phyloP scores from a whole-genome alignment of 2,888 invertebrate genomes.

The Caenorhabditis afra region DNA sequence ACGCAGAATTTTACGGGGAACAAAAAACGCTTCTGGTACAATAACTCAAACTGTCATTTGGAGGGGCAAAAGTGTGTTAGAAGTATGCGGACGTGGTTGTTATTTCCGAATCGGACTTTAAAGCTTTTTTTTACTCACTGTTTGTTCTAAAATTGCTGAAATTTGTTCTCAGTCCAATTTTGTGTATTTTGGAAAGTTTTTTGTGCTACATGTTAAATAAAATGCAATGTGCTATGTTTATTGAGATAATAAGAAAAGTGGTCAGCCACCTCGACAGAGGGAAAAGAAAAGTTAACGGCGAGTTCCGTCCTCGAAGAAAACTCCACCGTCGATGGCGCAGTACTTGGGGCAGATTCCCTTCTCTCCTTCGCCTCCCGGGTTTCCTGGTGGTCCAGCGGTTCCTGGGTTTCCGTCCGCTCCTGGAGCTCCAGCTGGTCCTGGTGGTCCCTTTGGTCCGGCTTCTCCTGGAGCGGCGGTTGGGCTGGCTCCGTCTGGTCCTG shows the following conservation, averaged over 20 bases:
- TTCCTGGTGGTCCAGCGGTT: slow-evolving; percentile 63
- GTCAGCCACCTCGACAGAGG: neutral
- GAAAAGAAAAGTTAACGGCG: slow-evolving; percentile 39
- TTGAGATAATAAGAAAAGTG: slow-evolving; percentile 21
- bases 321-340: slow-evolving; percentile 67
- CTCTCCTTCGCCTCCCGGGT: slow-evolving; percentile 36
- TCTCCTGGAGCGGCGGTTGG: slow-evolving; percentile 55
- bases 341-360: slow-evolving; percentile 57
- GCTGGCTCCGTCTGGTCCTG: slow-evolving; percentile 61
- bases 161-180: no score
- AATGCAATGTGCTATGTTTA: slow-evolving; percentile 40
- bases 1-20: no score
- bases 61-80: no score
- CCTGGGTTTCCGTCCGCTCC: slow-evolving; percentile 61
- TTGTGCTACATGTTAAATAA: neutral
- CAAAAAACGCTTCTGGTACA: no score
- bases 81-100: no score
- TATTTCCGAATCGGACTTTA: no score
- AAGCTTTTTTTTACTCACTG: no score
- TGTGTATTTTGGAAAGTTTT: slow-evolving; percentile 6
- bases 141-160: no score
- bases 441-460: slow-evolving; percentile 61
- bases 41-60: no score
- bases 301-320: slow-evolving; percentile 70
- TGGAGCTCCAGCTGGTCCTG: slow-evolving; percentile 60